These are phyloP conservation scores for Acronicta psi DNA, from an alignment of 2,888 invertebrate genomes.

Conservation along the genomic window DNA sequence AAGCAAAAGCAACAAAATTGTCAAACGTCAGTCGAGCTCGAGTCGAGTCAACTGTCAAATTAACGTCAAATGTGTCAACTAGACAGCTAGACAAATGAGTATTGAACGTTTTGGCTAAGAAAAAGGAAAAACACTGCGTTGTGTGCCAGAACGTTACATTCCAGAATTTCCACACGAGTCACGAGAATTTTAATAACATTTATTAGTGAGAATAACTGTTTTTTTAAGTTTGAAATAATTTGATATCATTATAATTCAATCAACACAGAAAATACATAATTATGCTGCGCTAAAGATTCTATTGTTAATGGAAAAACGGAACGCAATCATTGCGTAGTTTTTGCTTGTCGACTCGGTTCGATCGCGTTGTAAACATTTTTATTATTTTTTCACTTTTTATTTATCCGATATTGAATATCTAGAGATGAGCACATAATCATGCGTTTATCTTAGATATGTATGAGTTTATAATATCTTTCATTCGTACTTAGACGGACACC, in stretches of 20 bases:
- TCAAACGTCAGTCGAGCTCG: too few species aligned
- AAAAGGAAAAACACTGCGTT: too few species aligned
- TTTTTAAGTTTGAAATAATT: too few species aligned
- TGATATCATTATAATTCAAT: too few species aligned
- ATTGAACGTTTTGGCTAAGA: too few species aligned
- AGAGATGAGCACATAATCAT: constrained; percentile 36
- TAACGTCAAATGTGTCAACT: not conserved
- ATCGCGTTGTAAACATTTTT: constrained; percentile 56
- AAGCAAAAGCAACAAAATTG: not conserved
- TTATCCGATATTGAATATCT: constrained; percentile 35
- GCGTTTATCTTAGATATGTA: constrained; percentile 43
- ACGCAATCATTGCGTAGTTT: constrained; percentile 34
- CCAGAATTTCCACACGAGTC: too few species aligned
- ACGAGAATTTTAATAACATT: too few species aligned
- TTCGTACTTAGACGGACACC: constrained; percentile 33
- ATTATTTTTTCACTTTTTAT: constrained; percentile 59
- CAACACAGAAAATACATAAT: too few species aligned
- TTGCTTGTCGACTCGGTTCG: constrained; percentile 31
- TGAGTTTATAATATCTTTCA: constrained; percentile 38
- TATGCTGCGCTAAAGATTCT: too few species aligned
- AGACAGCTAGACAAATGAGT: not conserved
- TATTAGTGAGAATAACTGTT: too few species aligned
- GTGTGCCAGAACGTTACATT: too few species aligned
- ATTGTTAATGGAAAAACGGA: not conserved
- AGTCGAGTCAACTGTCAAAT: too few species aligned